A percentile compares a stretch with the other conserved stretches of the same genome.
Conservation (phyloP, 2,888 invertebrate genomes). For the Sycophila texana region DNA sequence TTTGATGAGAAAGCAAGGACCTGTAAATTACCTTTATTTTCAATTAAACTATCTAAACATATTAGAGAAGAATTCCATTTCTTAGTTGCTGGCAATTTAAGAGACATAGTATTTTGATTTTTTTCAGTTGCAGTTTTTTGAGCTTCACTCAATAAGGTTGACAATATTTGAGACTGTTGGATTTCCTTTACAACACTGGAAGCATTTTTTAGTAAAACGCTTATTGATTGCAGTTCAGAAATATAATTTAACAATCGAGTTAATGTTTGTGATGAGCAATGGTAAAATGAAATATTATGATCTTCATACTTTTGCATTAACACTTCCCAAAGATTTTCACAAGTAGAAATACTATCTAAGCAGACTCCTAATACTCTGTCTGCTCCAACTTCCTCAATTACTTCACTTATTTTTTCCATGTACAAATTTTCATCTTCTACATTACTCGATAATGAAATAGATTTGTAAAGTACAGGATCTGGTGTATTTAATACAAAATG, state of each 20-base stretch:
- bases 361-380: constrained; percentile 60
- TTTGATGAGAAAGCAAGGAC: constrained; percentile 58
- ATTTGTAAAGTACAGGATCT: constrained; percentile 61
- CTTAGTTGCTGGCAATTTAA: constrained; percentile 59
- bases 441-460: constrained; percentile 58
- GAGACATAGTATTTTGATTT: constrained; percentile 46
- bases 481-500: constrained; percentile 63
- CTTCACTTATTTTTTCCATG: constrained; percentile 57
- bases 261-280: constrained; percentile 61
- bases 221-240: constrained; percentile 51
- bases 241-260: constrained; percentile 62
- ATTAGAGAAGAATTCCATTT: constrained; percentile 60
- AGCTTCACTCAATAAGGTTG: constrained; percentile 55
- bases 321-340: constrained; percentile 61
- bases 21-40: constrained; percentile 61
- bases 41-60: constrained; percentile 59
- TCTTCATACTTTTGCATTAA: constrained; percentile 59
- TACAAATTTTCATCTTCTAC: constrained; percentile 61
- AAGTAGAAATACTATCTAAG: constrained; percentile 60
- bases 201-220: constrained; percentile 55
- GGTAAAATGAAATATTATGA: constrained; percentile 59
- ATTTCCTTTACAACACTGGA: constrained; percentile 60
- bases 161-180: constrained; percentile 59
- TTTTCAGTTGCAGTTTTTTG: constrained; percentile 54
- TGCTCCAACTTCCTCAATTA: constrained; percentile 58